Evolutionary conservation across 1,140 invertebrate genomes (phyloP).

Genomic region (Aphis gossypii): DNA sequence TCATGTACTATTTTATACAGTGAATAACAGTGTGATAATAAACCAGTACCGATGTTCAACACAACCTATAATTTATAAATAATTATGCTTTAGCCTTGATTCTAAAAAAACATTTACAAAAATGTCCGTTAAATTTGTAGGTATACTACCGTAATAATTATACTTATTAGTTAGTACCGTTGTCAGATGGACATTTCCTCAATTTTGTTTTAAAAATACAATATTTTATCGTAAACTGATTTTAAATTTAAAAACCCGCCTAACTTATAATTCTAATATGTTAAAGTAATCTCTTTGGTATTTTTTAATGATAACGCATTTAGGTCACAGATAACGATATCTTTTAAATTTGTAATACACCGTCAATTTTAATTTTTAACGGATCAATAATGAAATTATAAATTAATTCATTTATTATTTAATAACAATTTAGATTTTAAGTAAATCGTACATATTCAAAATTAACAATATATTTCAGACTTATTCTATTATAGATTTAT

Average conservation of each 20-base stretch:
- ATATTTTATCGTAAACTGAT: background rate
- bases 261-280: background rate
- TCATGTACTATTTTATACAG: too few species aligned
- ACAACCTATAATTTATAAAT: too few species aligned
- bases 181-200: background rate
- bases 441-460: background rate
- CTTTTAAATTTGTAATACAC: background rate
- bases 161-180: background rate
- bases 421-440: background rate
- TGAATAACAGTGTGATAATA: too few species aligned
- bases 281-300: background rate
- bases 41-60: too few species aligned
- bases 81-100: too few species aligned
- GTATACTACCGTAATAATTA: background rate
- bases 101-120: too few species aligned
- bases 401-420: background rate
- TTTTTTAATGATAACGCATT: background rate
- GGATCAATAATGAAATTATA: background rate
- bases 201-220: background rate
- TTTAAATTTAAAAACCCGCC: background rate
- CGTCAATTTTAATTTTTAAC: conserved; percentile 10
- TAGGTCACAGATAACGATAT: background rate
- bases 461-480: background rate
- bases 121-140: background rate
- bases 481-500: too few species aligned